Conservation (phyloP, 2,113 vertebrate species). For the Fulmarus glacialis region DNA sequence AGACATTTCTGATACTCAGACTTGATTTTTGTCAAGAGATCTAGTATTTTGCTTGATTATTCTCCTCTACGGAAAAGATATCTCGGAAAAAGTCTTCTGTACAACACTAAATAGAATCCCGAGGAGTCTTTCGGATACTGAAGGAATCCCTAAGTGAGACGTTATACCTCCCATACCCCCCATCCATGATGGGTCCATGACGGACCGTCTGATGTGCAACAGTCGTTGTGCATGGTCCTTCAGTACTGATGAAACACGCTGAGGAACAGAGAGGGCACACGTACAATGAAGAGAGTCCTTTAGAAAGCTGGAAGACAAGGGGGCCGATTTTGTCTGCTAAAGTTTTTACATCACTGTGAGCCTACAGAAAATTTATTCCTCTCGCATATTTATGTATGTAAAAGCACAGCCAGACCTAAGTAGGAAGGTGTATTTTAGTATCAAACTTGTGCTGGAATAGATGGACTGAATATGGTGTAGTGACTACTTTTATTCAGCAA, state of each 20-base stretch:
- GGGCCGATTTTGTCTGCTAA: not conserved
- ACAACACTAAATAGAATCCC: not conserved
- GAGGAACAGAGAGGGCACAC: not conserved
- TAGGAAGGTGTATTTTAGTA: not conserved
- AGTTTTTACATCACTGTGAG: not conserved
- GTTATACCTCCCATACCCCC: not conserved
- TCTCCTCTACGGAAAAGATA: not conserved
- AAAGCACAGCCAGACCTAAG: not conserved
- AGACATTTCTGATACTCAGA: not conserved
- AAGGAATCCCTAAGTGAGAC: not conserved
- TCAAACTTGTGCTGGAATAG: not conserved
- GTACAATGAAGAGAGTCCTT: accelerated
- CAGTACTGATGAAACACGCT: not conserved
- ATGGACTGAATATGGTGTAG: not conserved
- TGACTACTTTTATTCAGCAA: not conserved
- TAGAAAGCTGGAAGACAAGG: not conserved
- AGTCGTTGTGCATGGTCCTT: not conserved
- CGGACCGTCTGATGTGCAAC: not conserved
- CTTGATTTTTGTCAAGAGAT: not conserved
- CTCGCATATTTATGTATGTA: not conserved
- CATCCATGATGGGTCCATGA: too few species aligned
- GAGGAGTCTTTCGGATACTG: not conserved
- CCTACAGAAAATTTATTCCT: not conserved
- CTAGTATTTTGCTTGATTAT: not conserved
- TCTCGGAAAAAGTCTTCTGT: not conserved